phyloP scores from a whole-genome alignment of 2,888 invertebrate species.

The Brachynemurus nebulosus region DNA sequence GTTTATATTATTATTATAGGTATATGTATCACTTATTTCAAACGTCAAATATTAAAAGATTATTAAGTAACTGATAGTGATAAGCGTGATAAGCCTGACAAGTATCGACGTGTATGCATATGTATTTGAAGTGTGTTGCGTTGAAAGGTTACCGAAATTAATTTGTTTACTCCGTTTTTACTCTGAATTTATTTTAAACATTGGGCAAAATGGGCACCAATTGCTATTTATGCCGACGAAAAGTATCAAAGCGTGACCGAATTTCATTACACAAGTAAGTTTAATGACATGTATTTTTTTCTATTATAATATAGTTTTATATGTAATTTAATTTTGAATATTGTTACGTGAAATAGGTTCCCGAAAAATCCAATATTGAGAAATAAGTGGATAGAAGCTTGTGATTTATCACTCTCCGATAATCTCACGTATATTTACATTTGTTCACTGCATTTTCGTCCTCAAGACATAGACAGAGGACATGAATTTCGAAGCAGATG shows the following conservation, averaged over 20 bases:
- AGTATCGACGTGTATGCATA: too few species aligned
- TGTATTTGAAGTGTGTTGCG: too few species aligned
- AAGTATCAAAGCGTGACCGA: neutral
- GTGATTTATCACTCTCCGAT: neutral
- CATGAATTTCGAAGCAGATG: neutral
- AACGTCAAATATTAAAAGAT: too few species aligned
- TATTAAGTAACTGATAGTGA: too few species aligned
- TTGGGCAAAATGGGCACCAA: neutral
- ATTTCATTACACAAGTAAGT: neutral
- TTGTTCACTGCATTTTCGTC: neutral
- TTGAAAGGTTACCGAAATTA: too few species aligned
- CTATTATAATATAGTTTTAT: too few species aligned
- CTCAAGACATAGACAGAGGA: neutral
- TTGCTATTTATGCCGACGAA: neutral
- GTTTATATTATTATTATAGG: too few species aligned
- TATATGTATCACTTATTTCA: too few species aligned
- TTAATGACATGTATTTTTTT: neutral
- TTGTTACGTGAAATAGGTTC: neutral
- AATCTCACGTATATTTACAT: neutral
- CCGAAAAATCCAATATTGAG: neutral
- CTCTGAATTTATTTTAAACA: too few species aligned
- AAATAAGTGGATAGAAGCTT: conserved; percentile 7
- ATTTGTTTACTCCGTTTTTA: too few species aligned
- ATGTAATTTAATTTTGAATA: too few species aligned
- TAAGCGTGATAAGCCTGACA: too few species aligned